phyloP scores from a whole-genome alignment of 2,113 vertebrate genomes.

The Melozone crissalis region DNA sequence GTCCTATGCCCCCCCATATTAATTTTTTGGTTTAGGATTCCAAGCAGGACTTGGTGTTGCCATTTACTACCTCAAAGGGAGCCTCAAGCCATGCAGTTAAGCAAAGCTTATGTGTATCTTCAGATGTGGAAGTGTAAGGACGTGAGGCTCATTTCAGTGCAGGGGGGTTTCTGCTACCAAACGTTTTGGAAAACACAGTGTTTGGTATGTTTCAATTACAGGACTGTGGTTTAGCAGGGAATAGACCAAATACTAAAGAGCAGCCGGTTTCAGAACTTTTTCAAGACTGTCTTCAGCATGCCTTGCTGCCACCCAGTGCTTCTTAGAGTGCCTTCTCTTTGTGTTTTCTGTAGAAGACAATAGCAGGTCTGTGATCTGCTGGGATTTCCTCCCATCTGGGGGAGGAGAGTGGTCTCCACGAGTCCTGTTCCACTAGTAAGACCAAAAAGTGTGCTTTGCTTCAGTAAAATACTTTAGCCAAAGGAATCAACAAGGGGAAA shows the following conservation, averaged over 20 bases:
- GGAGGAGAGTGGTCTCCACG: accelerated
- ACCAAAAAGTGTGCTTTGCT: not conserved
- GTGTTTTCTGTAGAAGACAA: not conserved
- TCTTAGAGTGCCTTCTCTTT: not conserved
- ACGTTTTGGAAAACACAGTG: not conserved
- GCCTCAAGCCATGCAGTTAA: not conserved
- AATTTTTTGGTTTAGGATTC: not conserved
- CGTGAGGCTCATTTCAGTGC: not conserved
- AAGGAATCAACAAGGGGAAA: not conserved
- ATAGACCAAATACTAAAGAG: not conserved
- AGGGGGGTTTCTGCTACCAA: not conserved
- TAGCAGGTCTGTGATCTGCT: not conserved
- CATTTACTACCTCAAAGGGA: not conserved
- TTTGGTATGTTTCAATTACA: not conserved
- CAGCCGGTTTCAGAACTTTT: not conserved
- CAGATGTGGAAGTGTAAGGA: not conserved
- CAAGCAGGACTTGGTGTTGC: not conserved
- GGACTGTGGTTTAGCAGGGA: not conserved
- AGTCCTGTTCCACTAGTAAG: not conserved
- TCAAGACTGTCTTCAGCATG: not conserved
- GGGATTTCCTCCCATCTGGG: not conserved
- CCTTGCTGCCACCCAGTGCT: not conserved
- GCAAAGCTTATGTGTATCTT: not conserved
- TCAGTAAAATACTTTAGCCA: not conserved
- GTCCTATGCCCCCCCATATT: not conserved